Conservation (phyloP, 2,888 invertebrate genomes). For the Micoletzkya japonica region DNA sequence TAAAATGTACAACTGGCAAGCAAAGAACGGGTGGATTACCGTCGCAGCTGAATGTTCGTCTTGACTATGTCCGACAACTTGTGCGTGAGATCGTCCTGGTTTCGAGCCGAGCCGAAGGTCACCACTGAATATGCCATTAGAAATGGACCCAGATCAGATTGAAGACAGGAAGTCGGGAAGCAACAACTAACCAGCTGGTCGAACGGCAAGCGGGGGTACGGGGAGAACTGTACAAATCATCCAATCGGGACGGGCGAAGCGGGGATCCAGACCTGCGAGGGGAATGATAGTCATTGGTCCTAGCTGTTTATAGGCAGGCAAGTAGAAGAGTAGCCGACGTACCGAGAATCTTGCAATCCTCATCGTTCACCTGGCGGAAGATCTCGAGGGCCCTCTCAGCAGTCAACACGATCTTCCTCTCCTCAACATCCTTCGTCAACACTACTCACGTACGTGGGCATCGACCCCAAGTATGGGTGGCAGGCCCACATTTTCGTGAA, state of each 20-base stretch:
- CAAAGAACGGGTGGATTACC: slow-evolving; percentile 28
- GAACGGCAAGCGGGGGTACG: slow-evolving; percentile 90
- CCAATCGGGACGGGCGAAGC: slow-evolving; percentile 91
- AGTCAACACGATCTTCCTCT: slow-evolving; percentile 87
- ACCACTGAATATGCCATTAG: slow-evolving; percentile 73
- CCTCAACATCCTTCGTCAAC: slow-evolving; percentile 65
- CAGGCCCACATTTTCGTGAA: no score
- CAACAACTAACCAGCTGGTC: slow-evolving; percentile 75
- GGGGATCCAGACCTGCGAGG: slow-evolving; percentile 93
- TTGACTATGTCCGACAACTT: slow-evolving; percentile 98
- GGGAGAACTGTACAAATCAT: slow-evolving; percentile 97
- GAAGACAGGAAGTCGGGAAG: not conserved
- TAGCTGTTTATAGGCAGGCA: not conserved
- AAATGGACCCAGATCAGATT: not conserved
- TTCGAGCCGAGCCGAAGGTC: slow-evolving; percentile 97
- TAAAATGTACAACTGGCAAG: not conserved
- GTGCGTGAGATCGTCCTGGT: slow-evolving; percentile 96
- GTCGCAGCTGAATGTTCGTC: slow-evolving; percentile 89
- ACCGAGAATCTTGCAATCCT: slow-evolving; percentile 81
- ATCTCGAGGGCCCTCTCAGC: slow-evolving; percentile 98
- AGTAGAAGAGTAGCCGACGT: not conserved
- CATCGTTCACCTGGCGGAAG: slow-evolving; percentile 87
- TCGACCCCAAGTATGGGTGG: no score
- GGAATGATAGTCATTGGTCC: slow-evolving; percentile 69
- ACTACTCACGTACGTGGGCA: no score